Evolutionary conservation across 2,113 vertebrate species (phyloP).

Genomic region (Lipophrys pholis): DNA sequence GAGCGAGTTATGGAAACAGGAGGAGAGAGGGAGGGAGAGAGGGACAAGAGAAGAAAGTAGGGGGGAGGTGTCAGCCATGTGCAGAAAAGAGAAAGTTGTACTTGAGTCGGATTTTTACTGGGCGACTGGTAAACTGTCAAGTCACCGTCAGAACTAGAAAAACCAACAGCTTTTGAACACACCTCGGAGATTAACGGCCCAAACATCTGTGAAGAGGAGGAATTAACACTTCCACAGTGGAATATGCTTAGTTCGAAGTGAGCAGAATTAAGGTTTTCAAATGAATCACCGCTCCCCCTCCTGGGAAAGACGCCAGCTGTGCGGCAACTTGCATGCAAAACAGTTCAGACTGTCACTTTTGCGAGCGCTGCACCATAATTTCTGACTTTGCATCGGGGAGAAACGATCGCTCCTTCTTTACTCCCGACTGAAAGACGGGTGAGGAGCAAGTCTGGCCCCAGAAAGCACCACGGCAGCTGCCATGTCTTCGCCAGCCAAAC

Average conservation of each 20-base stretch:
- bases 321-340: slow-evolving; percentile 7
- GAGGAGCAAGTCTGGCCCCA: slow-evolving; percentile 31
- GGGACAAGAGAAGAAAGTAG: neutral
- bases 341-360: neutral
- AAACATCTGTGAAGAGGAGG: slow-evolving; percentile 5
- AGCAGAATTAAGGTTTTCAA: neutral
- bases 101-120: neutral
- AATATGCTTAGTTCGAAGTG: neutral
- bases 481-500: slow-evolving; percentile 64
- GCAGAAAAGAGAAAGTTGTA: slow-evolving; percentile 15
- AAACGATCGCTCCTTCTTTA: slow-evolving; percentile 4
- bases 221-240: neutral
- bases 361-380: neutral
- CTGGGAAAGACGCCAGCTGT: neutral
- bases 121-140: neutral
- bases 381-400: neutral
- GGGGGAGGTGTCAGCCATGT: slow-evolving; percentile 10
- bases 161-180: neutral
- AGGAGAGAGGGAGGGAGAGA: neutral
- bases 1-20: slow-evolving; percentile 55
- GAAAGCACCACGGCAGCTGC: slow-evolving; percentile 54
- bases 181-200: neutral
- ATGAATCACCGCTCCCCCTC: slow-evolving; percentile 14
- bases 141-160: slow-evolving; percentile 14
- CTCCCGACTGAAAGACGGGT: slow-evolving; percentile 12